phyloP scores from a whole-genome alignment of 1,140 invertebrate species.

The Leptinotarsa undecemlineata region DNA sequence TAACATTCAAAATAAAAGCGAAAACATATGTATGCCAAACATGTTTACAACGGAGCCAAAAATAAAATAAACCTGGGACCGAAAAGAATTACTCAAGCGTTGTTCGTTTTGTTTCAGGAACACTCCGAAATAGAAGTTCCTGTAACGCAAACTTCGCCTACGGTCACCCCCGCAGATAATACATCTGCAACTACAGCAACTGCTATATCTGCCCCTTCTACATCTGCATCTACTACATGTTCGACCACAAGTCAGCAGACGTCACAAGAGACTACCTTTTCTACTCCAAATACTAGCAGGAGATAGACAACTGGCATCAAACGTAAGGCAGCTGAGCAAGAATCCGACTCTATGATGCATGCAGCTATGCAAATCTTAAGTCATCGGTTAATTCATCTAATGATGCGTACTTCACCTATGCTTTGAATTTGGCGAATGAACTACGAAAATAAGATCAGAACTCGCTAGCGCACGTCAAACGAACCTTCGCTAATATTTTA shows the following conservation, averaged over 20 bases:
- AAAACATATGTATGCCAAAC: no score
- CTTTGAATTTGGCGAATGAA: slow-evolving; percentile 14
- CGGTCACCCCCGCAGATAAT: slow-evolving; percentile 3
- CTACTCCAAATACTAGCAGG: slow-evolving; percentile 17
- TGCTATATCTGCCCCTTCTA: no score
- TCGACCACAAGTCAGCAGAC: neutral
- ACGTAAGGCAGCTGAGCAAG: slow-evolving; percentile 16
- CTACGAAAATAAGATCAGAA: slow-evolving; percentile 13
- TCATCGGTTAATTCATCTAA: slow-evolving; percentile 16
- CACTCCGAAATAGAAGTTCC: slow-evolving; percentile 12
- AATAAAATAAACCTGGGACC: no score
- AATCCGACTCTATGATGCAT: slow-evolving; percentile 11
- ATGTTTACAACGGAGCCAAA: no score
- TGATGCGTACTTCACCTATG: slow-evolving; percentile 16
- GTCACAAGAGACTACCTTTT: slow-evolving; percentile 1
- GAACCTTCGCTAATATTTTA: slow-evolving; percentile 16
- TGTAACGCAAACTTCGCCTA: neutral
- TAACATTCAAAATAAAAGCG: no score
- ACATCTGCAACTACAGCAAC: neutral
- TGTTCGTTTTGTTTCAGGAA: neutral
- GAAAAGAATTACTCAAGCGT: neutral
- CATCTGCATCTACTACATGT: neutral
- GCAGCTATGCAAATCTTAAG: slow-evolving; percentile 14
- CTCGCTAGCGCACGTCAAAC: slow-evolving; percentile 6
- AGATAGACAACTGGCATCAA: slow-evolving; percentile 6